Conservation (phyloP, 2,888 invertebrate genomes). For the Drosophila percnosoma region DNA sequence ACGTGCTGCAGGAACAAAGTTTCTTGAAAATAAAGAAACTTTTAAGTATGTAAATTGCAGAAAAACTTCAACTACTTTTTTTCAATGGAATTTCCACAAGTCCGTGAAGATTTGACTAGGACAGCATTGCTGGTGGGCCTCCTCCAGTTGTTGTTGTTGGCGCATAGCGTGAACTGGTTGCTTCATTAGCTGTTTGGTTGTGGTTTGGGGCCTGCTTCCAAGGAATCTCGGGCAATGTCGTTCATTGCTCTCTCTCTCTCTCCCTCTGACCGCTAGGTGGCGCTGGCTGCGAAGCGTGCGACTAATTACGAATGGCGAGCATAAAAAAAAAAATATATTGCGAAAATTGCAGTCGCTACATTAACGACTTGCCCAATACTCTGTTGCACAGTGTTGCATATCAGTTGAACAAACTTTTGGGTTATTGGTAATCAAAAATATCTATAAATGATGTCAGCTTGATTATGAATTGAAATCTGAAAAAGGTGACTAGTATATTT, state of each 20-base stretch:
- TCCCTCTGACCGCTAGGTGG: constrained; percentile 57
- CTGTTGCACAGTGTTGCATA: not conserved
- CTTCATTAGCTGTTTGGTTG: constrained; percentile 66
- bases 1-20: constrained; percentile 39
- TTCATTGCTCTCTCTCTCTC: constrained; percentile 75
- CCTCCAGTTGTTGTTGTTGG: constrained; percentile 18
- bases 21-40: constrained; percentile 33
- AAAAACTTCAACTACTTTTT: constrained; percentile 60
- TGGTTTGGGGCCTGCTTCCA: constrained; percentile 43
- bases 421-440: not conserved
- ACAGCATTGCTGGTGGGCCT: constrained; percentile 26
- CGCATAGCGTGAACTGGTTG: constrained; percentile 52
- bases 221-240: constrained; percentile 83
- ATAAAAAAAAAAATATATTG: constrained; percentile 21
- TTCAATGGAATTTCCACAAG: constrained; percentile 76
- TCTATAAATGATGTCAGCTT: not conserved
- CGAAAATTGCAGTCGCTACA: not conserved
- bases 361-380: constrained; percentile 6
- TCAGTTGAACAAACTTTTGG: not conserved
- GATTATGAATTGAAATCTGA: not conserved
- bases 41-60: constrained; percentile 67
- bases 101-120: constrained; percentile 61
- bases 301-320: constrained; percentile 65
- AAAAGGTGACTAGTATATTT: too few species aligned
- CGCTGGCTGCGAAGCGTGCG: constrained; percentile 67